phyloP scores from a whole-genome alignment of 2,888 invertebrate genomes.

The Pammene aurita region DNA sequence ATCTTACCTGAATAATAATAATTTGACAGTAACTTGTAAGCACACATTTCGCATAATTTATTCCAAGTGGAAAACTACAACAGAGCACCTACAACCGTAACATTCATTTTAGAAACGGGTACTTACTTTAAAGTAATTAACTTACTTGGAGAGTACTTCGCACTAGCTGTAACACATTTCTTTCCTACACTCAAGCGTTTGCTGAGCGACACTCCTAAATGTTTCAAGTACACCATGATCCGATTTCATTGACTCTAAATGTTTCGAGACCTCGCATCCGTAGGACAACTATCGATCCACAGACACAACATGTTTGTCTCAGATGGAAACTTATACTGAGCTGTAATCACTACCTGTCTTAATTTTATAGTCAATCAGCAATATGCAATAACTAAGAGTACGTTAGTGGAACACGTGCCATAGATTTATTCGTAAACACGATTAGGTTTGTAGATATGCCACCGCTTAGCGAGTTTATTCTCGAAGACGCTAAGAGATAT shows the following conservation, averaged over 20 bases:
- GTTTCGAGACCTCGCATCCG: slow-evolving; percentile 26
- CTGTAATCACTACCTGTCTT: slow-evolving; percentile 48
- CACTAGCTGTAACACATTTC: slow-evolving; percentile 44
- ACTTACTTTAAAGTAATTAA: slow-evolving; percentile 42
- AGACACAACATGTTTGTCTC: slow-evolving; percentile 62
- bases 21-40: slow-evolving; percentile 9
- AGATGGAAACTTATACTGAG: slow-evolving; percentile 59
- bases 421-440: slow-evolving; percentile 5
- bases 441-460: slow-evolving; percentile 6
- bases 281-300: slow-evolving; percentile 34
- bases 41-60: slow-evolving; percentile 1
- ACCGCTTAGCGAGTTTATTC: background rate
- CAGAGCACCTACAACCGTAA: background rate
- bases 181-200: slow-evolving; percentile 47
- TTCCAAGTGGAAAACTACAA: background rate
- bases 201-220: slow-evolving; percentile 18
- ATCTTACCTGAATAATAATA: slow-evolving; percentile 12
- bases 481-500: too few species aligned
- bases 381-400: slow-evolving; percentile 49
- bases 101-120: slow-evolving; percentile 34
- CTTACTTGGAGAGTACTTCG: slow-evolving; percentile 60
- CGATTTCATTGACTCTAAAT: slow-evolving; percentile 8
- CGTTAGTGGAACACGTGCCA: slow-evolving; percentile 56
- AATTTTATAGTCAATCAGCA: slow-evolving; percentile 52
- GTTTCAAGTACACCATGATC: slow-evolving; percentile 34